These are phyloP conservation scores for Prionailurus viverrinus DNA, from an alignment of 2,113 vertebrate species.

Conservation along the genomic window DNA sequence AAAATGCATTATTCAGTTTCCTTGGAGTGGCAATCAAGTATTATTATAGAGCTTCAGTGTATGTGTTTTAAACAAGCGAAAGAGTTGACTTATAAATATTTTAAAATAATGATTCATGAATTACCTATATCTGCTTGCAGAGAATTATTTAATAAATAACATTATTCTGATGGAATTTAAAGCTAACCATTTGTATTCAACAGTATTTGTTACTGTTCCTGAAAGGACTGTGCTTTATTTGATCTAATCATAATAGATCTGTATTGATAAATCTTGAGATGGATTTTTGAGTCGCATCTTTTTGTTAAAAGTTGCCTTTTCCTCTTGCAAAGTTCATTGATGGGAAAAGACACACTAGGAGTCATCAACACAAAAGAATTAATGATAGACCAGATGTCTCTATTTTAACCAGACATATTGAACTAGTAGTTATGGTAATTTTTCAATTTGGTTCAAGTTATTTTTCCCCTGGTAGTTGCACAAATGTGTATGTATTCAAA, in stretches of 20 bases:
- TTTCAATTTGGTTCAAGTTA: constrained; percentile 84
- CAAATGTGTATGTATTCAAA: constrained; percentile 77
- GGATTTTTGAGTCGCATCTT: constrained; percentile 60
- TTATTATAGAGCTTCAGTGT: constrained; percentile 84
- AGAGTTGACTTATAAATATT: constrained; percentile 87
- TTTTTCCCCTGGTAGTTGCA: constrained; percentile 80
- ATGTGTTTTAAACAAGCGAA: constrained; percentile 87
- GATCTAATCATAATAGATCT: constrained; percentile 30
- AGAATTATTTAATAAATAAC: constrained; percentile 81
- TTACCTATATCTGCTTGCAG: constrained; percentile 83
- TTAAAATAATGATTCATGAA: constrained; percentile 74
- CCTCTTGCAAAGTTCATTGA: constrained; percentile 75
- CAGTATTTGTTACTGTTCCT: constrained; percentile 46
- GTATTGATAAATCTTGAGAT: constrained; percentile 58
- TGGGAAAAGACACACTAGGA: constrained; percentile 67
- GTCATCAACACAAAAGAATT: constrained; percentile 77
- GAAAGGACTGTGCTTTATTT: constrained; percentile 58
- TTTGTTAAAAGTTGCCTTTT: constrained; percentile 76
- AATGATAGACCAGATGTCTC: constrained; percentile 82
- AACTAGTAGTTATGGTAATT: constrained; percentile 83
- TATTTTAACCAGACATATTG: constrained; percentile 82
- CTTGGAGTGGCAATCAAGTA: constrained; percentile 85
- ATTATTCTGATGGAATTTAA: constrained; percentile 77
- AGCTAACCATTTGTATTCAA: constrained; percentile 66
- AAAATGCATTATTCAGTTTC: constrained; percentile 84